Evolutionary conservation across 2,888 invertebrate species (phyloP), one percentile per base, ranked within the genome.

Genomic region (Chloromyia formosa): DNA sequence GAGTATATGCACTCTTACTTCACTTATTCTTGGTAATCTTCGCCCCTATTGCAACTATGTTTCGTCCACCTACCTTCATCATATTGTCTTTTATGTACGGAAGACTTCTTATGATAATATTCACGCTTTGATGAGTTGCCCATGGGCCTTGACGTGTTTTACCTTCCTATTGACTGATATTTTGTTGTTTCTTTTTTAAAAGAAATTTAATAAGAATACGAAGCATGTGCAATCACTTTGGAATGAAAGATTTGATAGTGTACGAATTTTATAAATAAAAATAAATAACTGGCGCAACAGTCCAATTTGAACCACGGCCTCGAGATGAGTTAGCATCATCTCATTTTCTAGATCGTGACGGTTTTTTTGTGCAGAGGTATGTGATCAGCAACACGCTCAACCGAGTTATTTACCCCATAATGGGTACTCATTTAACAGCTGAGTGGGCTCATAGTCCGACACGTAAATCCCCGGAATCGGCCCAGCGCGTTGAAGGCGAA

Each of bases 131-230:
- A 54, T 74, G 58, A 74, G 74, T 58, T 66, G 66, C 54, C 56
- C 74, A 74, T 74, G 66, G 42, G 74, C 66, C 74, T 74, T 74
- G 74, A 74, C 74, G 74, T 74, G 66, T 74, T 74, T 40, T 74
- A 23, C 14, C 66, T 66, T 45, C 20, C 12, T 3, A 12, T 66
- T 20, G 49, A 18, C 1, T 22, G 12, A 68, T 20, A 10, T 53
- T 68, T 49, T 68, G 20, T 1, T 42, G 60, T 9, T 35, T 35
- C 27, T 35, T 4, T 35, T 35, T 7, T 7, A n/a, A 35, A 35
- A 35, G 18, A 54, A 4, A 54, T 54, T 16, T 54, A 54, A 22
- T 16, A 18, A n/a, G 53, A 53, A 53, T n/a, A 53, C 53, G n/a
- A 1, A n/a, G 3, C 2, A 18, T 53, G 14, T 12, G 18, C 53